Evolutionary conservation across 2,888 invertebrate species (phyloP), one percentile per base, ranked within the genome.

Genomic region (Heliothis peltigera): DNA sequence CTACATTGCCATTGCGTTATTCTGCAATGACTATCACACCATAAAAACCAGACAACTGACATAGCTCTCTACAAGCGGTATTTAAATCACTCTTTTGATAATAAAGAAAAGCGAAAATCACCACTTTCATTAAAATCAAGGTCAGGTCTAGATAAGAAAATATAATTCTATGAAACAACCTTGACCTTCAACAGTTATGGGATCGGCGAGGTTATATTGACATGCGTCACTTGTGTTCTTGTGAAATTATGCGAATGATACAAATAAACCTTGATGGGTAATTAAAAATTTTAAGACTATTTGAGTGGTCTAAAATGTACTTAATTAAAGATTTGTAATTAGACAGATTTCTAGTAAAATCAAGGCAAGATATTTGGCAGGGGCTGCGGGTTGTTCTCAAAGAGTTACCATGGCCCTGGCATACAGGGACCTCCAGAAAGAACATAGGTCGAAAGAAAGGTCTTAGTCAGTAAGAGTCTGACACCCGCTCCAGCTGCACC

Each of bases 191-290:
- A 32, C 48, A 6, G 15, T 62, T 70, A 73, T 73, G 75, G 75
- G 47, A 49, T 21, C 28, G 47, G 56, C 64, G 46, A 75, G 72
- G 72, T 64, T 42, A 21, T 46, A 21, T 28, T 6, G 8, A 28
- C 19, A 32, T 46, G 55, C 75, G 70, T 56, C 72, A 75, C 59
- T 53, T 70, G 42, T 70, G 64, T 17, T 59, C 72, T 72, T 72
- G 70, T 48, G 64, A 70, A 75, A 75, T 75, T 70, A 60, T 59
- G 64, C 52, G 59, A 59, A 58, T 64, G 46, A 32, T 49, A 52
- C 25, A 53, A 46, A 60, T 53, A 70, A 60, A 73, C 72, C 71
- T 73, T 70, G 75, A 49, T 22, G 12, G 15, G 10, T 53, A 48
- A 64, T 70, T 59, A 64, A 58, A 69, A 58, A 70, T 59, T 56